Evolutionary conservation across 2,888 invertebrate species (phyloP), one percentile per base, ranked within the genome.

Genomic region (Microctonus aethiopoides): DNA sequence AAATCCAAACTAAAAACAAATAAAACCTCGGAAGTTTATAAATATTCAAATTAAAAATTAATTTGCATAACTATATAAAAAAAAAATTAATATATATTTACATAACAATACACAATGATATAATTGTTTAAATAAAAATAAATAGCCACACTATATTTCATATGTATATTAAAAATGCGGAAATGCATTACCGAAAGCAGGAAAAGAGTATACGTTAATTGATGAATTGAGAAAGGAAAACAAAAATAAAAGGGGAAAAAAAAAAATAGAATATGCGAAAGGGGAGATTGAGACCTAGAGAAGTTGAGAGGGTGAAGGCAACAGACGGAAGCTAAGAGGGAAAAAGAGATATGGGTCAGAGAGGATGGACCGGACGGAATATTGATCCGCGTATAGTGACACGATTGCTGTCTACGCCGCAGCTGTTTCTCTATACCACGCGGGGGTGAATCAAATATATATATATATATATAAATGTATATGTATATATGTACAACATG

Each of bases 341-440:
- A 67, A 68, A 57, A 66, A 68, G 80, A 83, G 81, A 83, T 83
- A 84, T 84, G 81, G 84, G 84, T 84, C 84, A 83, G 84, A 46
- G 46, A 82, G 84, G 82, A 84, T 84, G 84, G 84, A 84, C 84
- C 84, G 82, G 83, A 81, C 84, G 84, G 82, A 84, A 84, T 84
- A 84, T 84, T 84, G 84, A 84, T 84, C 84, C 84, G 68, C 67
- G 80, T 75, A 80, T 79, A 80, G 65, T 70, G 54, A 69, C 67
- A 73, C 70, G 74, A 76, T 75, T 74, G 76, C 72, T 72, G 72
- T 72, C 73, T 72, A 52, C 68, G 57, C 46, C 68, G 41, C 39
- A 34, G 51, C 54, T 61, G 54, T 52, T 52, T 60, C 36, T 16
- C 41, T 13, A 29, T 36, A 26, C 36, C 39, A 46, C 52, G 56